These are phyloP conservation scores for Tinea semifulvella DNA, from an alignment of 2,888 invertebrate genomes.

Conservation along the genomic window DNA sequence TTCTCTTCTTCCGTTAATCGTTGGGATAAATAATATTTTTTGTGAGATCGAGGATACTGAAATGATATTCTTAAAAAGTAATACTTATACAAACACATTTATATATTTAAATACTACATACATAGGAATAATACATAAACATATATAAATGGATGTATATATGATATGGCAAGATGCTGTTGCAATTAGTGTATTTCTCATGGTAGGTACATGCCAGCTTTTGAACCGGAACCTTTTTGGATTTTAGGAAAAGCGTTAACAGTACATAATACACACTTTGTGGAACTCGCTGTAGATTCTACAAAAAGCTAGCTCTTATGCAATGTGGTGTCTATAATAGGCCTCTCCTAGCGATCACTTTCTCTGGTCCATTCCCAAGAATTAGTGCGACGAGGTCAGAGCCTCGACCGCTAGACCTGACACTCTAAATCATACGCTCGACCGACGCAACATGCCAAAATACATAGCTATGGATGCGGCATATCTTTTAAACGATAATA, in stretches of 20 bases:
- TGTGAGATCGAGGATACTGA: not conserved
- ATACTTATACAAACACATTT: not conserved
- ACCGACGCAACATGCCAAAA: not conserved
- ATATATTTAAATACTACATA: not conserved
- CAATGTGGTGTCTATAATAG: not conserved
- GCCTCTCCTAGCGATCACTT: constrained; percentile 3
- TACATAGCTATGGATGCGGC: constrained; percentile 1
- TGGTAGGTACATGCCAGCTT: no score
- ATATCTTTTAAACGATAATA: no score
- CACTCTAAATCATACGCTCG: constrained; percentile 11
- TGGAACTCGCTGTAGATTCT: no score
- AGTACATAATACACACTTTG: no score
- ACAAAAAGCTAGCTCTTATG: not conserved
- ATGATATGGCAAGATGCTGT: not conserved
- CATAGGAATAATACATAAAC: not conserved
- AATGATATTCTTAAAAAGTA: not conserved
- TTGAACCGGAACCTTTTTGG: no score
- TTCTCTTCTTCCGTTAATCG: no score
- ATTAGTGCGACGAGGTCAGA: constrained; percentile 8
- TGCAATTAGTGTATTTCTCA: not conserved
- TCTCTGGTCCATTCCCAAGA: constrained; percentile 7
- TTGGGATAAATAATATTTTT: no score
- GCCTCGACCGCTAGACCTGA: constrained; percentile 6
- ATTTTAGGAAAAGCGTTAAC: no score
- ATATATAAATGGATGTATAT: not conserved